phyloP scores from a whole-genome alignment of 2,797 vertebrate species.

The Lates japonicus region DNA sequence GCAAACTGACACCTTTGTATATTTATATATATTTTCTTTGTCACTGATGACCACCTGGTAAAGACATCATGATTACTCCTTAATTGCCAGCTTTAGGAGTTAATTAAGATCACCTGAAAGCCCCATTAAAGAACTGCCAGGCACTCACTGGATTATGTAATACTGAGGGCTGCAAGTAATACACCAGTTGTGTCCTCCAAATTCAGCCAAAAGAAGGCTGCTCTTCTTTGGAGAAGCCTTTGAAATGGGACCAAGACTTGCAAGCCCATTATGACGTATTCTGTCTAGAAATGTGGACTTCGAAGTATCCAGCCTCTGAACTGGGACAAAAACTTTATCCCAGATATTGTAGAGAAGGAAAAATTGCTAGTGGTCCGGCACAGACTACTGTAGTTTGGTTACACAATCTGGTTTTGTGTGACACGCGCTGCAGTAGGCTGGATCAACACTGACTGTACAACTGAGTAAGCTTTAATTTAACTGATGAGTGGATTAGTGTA shows the following conservation, averaged over 20 bases:
- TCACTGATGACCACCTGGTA: neutral
- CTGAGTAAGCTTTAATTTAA: conserved; percentile 77
- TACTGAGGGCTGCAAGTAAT: conserved; percentile 15
- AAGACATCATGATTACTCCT: neutral
- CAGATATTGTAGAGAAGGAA: conserved; percentile 36
- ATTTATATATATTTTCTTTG: too few relatives aligned
- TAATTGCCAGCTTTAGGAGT: neutral
- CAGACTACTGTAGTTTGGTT: conserved; percentile 33
- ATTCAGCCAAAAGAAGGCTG: conserved; percentile 9
- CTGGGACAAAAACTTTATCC: conserved; percentile 27
- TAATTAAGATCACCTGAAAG: conserved; percentile 17
- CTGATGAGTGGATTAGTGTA: conserved; percentile 78
- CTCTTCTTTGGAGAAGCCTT: conserved; percentile 32
- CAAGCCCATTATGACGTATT: conserved; percentile 44
- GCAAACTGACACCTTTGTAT: neutral
- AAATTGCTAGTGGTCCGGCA: conserved; percentile 7
- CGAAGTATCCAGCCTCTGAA: conserved; percentile 30
- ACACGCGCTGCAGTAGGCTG: conserved; percentile 40
- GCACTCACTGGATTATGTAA: conserved; percentile 3
- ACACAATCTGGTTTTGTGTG: conserved; percentile 48
- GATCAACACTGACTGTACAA: conserved; percentile 66
- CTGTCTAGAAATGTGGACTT: conserved; percentile 59
- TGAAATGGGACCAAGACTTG: conserved; percentile 25
- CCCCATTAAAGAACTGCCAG: neutral
- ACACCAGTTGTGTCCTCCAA: conserved; percentile 22